Evolutionary conservation across 92 coral and sea anemone genomes (phyloP).

Genomic region (Parazoanthus darwini): DNA sequence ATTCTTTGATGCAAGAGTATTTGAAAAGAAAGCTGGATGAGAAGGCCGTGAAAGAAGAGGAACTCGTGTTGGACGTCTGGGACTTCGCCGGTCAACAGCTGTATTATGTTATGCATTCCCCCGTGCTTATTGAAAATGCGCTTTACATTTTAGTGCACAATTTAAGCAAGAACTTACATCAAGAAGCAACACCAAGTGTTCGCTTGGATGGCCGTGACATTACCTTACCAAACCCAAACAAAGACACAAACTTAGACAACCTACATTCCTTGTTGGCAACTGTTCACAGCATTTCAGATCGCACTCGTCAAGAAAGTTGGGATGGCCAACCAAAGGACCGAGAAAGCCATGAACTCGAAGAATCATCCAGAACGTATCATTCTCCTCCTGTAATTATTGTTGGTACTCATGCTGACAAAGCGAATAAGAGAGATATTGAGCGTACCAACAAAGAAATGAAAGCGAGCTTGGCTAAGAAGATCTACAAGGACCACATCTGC

Average conservation of each 20-base stretch:
- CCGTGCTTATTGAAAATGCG: neutral
- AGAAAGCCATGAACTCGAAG: neutral
- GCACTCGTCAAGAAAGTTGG: neutral
- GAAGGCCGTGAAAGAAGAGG: neutral
- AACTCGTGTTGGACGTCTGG: neutral
- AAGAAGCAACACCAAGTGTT: neutral
- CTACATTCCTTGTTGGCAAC: neutral
- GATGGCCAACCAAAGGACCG: neutral
- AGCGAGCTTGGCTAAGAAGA: neutral
- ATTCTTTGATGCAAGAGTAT: too few species aligned
- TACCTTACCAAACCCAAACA: neutral
- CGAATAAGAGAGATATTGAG: neutral
- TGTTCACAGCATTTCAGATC: neutral
- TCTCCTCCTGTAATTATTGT: neutral
- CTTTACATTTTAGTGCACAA: neutral
- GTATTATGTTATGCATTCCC: neutral
- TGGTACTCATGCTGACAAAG: neutral
- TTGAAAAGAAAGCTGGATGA: neutral
- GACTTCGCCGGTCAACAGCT: constrained; percentile 1
- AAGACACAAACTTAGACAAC: neutral
- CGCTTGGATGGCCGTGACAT: neutral
- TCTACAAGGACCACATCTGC: neutral
- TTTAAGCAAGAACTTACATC: neutral
- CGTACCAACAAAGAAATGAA: neutral
- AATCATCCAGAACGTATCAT: neutral